Evolutionary conservation across 2,113 vertebrate species (phyloP).

Genomic region (Carassius gibelio): DNA sequence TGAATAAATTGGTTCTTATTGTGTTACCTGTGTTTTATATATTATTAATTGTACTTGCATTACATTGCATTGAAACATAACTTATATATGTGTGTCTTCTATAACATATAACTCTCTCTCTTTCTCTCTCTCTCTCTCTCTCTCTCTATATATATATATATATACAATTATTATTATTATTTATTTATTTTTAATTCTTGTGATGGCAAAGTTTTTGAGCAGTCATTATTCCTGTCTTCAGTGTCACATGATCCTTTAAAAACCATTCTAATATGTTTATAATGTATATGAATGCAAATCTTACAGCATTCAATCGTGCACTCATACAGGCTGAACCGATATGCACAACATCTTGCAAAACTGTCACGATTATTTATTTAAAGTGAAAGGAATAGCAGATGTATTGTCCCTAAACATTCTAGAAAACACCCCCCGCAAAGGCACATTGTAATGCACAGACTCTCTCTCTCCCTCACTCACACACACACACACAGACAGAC

Average conservation of each 20-base stretch:
- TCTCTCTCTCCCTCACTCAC: no score
- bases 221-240: no score
- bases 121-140: no score
- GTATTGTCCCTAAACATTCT: slow-evolving; percentile 10
- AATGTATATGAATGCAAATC: no score
- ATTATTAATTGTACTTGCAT: no score
- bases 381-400: slow-evolving; percentile 27
- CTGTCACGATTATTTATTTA: slow-evolving; percentile 31
- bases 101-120: no score
- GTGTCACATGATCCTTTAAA: not conserved
- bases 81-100: no score
- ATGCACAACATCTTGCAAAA: not conserved
- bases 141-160: no score
- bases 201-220: not conserved
- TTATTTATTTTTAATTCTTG: not conserved
- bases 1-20: no score
- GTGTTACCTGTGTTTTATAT: no score
- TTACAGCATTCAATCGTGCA: not conserved
- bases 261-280: not conserved
- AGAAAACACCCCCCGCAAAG: not conserved
- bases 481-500: not conserved
- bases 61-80: no score
- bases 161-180: no score
- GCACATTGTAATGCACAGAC: not conserved
- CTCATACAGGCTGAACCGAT: not conserved